These are phyloP conservation scores for Lethenteron reissneri DNA, from an alignment of 2,113 vertebrate genomes.

Conservation along the genomic window DNA sequence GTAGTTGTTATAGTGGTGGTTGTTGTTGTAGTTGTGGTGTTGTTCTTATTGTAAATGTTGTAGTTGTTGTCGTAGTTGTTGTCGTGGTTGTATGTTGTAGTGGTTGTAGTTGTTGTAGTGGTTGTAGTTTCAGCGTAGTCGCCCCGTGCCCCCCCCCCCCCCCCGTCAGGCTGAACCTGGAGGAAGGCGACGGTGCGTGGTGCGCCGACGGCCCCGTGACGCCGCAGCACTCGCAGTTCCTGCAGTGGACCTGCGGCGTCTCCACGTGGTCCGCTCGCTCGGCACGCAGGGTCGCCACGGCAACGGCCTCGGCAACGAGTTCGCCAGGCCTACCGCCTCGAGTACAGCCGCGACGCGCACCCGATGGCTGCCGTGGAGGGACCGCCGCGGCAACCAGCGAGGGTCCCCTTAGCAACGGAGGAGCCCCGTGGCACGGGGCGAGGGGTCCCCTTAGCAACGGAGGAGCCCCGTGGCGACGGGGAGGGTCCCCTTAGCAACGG, in stretches of 20 bases:
- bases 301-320: slow-evolving; percentile 62
- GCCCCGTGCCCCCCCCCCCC: slow-evolving; percentile 55
- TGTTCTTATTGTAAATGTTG: too few species aligned
- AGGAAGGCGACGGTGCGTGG: slow-evolving; percentile 69
- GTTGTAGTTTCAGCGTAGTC: slow-evolving; percentile 4
- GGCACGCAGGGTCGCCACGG: slow-evolving; percentile 75
- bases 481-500: too few species aligned
- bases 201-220: slow-evolving; percentile 53
- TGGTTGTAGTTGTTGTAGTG: too few species aligned
- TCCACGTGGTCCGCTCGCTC: slow-evolving; percentile 58
- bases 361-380: slow-evolving; percentile 65
- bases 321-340: slow-evolving; percentile 52
- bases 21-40: too few species aligned
- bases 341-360: slow-evolving; percentile 52
- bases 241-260: slow-evolving; percentile 50
- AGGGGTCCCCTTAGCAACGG: neutral
- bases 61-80: too few species aligned
- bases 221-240: slow-evolving; percentile 47
- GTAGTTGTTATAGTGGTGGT: too few species aligned
- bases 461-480: neutral
- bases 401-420: neutral
- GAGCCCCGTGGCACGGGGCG: neutral
- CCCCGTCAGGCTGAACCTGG: slow-evolving; percentile 44
- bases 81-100: too few species aligned
- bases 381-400: slow-evolving; percentile 29